A percentile compares a stretch with the other conserved stretches of the same genome.
Conservation (phyloP, 2,888 invertebrate species). For the Beris chalybata region DNA sequence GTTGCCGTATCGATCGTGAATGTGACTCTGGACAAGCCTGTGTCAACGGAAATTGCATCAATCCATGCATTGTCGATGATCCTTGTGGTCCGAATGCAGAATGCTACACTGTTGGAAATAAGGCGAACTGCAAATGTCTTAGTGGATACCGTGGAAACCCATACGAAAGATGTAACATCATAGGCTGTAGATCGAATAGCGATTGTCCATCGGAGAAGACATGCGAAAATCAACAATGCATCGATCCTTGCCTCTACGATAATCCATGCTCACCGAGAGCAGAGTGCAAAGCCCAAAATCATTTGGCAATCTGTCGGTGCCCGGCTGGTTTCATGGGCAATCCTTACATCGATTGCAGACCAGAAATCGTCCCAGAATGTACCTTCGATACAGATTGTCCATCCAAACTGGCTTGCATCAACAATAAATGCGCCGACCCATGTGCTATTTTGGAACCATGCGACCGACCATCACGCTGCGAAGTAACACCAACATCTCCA, state of each 20-base stretch:
- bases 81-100: slow-evolving; percentile 83
- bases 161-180: slow-evolving; percentile 70
- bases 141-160: slow-evolving; percentile 82
- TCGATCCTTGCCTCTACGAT: slow-evolving; percentile 78
- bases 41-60: slow-evolving; percentile 80
- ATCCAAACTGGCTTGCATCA: slow-evolving; percentile 75
- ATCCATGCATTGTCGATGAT: slow-evolving; percentile 79
- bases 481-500: slow-evolving; percentile 78
- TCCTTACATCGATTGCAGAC: slow-evolving; percentile 78
- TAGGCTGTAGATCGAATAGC: slow-evolving; percentile 83
- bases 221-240: slow-evolving; percentile 83
- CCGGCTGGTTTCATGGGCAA: slow-evolving; percentile 75
- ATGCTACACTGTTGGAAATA: slow-evolving; percentile 73
- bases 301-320: slow-evolving; percentile 84
- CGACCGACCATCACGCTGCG: slow-evolving; percentile 75
- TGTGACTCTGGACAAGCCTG: slow-evolving; percentile 83
- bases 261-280: slow-evolving; percentile 77
- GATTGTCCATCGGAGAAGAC: slow-evolving; percentile 85
- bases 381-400: slow-evolving; percentile 82
- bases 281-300: slow-evolving; percentile 78
- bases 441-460: slow-evolving; percentile 79
- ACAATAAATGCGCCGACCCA: slow-evolving; percentile 80
- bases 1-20: slow-evolving; percentile 80
- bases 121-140: slow-evolving; percentile 77
- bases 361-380: slow-evolving; percentile 75